Evolutionary conservation across 2,888 invertebrate genomes (phyloP), one percentile per base, ranked within the genome.

Genomic region (Nysson spinosus): DNA sequence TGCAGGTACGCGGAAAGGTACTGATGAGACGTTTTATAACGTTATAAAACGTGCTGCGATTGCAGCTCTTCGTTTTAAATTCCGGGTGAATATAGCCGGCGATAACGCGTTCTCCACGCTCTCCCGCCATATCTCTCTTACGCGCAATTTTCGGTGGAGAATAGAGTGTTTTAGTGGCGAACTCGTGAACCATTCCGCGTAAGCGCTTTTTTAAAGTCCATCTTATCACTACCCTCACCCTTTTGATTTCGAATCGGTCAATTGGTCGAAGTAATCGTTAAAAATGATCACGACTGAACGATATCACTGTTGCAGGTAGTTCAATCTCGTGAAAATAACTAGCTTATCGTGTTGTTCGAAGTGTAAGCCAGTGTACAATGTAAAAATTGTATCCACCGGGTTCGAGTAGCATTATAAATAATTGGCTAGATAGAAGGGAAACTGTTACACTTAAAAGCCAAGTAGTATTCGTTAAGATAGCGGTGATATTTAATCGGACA

Each of bases 1-100:
- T 37, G 40, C 46, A 35, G 40, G 47, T 20, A 47, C 51, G 35
- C 34, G 51, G 43, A 34, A 24, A 30, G 32, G 14, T 28, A 19
- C 39, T 42, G 39, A 61, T 34, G 22, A 19, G 22, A 17, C 49
- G 55, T 42, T 61, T 61, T 55, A 42, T 20, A 34, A 28, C 4
- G 60, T 42, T 7, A 46, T 47, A 43, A 37, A 47, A 43, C 52
- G 12, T 12, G 24, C 24, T 30, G 26, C 24, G 32, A 50, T 55
- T 28, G 19, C 32, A 14, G 11, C 20, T 26, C 19, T 32, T 11
- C 22, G 34, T 7, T 14, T 40, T 4, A 5, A 7, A 30, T 26
- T 4, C 32, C 5, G 28, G n/a, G 20, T n/a, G 6, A 6, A 14
- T 1, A 3, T 12, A 11, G 26, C 14, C 30, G 26, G 19, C 47